phyloP scores from a whole-genome alignment of 2,888 invertebrate genomes.

The Monochamus alternatus region DNA sequence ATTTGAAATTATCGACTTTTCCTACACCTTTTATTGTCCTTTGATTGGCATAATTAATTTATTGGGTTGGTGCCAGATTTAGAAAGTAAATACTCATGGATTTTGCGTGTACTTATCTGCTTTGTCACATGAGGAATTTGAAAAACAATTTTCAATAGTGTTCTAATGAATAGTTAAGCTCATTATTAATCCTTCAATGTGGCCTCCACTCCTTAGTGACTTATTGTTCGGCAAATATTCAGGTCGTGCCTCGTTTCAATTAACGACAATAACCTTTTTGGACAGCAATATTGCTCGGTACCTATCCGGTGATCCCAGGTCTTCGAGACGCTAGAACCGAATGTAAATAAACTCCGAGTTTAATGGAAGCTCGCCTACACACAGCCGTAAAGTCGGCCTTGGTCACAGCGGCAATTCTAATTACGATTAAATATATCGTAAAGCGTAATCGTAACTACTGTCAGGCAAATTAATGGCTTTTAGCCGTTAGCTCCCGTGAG shows the following conservation, averaged over 20 bases:
- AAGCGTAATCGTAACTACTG: slow-evolving; percentile 15
- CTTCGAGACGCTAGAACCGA: background rate
- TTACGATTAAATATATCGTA: slow-evolving; percentile 23
- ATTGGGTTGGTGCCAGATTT: too few relatives aligned
- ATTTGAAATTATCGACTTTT: too few relatives aligned
- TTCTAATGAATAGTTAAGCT: too few relatives aligned
- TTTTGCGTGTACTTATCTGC: too few relatives aligned
- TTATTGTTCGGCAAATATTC: background rate
- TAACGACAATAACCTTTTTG: slow-evolving; percentile 1
- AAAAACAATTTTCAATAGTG: too few relatives aligned
- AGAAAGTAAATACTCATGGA: too few relatives aligned
- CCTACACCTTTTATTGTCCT: too few relatives aligned
- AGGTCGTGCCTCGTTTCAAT: background rate
- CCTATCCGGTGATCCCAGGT: background rate
- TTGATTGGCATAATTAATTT: too few relatives aligned
- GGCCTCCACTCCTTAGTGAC: background rate
- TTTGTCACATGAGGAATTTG: too few relatives aligned
- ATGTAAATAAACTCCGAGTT: slow-evolving; percentile 12
- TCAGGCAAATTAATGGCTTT: background rate
- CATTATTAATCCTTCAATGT: too few relatives aligned
- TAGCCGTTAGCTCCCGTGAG: background rate
- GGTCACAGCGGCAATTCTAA: slow-evolving; percentile 8
- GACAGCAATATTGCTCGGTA: background rate
- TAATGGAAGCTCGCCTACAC: slow-evolving; percentile 21
- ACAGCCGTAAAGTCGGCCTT: slow-evolving; percentile 6